These are phyloP conservation scores for Mnemiopsis leidyi DNA, from an alignment of 37 sponge, comb jelly and placozoan genomes.

Conservation along the genomic window DNA sequence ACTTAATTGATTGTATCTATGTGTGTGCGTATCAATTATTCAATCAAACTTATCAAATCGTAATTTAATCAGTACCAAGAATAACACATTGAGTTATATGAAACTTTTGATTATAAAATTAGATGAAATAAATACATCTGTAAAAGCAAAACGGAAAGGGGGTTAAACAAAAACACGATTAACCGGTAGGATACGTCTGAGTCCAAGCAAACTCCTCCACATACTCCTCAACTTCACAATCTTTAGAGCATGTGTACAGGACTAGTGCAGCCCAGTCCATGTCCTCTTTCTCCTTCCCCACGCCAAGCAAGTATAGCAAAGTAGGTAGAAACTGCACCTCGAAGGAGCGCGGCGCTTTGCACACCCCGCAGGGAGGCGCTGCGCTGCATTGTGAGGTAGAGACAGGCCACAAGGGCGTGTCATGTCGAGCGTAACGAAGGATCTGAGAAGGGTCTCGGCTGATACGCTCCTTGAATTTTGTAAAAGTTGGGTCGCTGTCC, in stretches of 20 bases:
- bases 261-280: slow-evolving; percentile 50
- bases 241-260: slow-evolving; percentile 17
- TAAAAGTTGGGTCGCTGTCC: slow-evolving; percentile 11
- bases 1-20: too few relatives aligned
- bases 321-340: slow-evolving; percentile 58
- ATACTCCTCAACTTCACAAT: slow-evolving; percentile 49
- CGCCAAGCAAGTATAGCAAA: slow-evolving; percentile 9
- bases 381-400: neutral
- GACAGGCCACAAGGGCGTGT: slow-evolving; percentile 34
- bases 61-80: too few relatives aligned
- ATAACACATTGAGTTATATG: too few relatives aligned
- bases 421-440: slow-evolving; percentile 40
- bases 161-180: too few relatives aligned
- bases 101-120: too few relatives aligned
- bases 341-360: neutral
- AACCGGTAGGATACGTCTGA: neutral
- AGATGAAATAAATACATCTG: too few relatives aligned
- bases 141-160: too few relatives aligned
- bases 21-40: too few relatives aligned
- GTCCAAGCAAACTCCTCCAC: slow-evolving; percentile 53
- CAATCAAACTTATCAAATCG: too few relatives aligned
- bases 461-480: slow-evolving; percentile 56
- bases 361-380: neutral
- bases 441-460: slow-evolving; percentile 3
- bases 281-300: neutral